These are phyloP conservation scores for Hanleya hanleyi DNA, from an alignment of 2,888 invertebrate genomes.

Conservation along the genomic window DNA sequence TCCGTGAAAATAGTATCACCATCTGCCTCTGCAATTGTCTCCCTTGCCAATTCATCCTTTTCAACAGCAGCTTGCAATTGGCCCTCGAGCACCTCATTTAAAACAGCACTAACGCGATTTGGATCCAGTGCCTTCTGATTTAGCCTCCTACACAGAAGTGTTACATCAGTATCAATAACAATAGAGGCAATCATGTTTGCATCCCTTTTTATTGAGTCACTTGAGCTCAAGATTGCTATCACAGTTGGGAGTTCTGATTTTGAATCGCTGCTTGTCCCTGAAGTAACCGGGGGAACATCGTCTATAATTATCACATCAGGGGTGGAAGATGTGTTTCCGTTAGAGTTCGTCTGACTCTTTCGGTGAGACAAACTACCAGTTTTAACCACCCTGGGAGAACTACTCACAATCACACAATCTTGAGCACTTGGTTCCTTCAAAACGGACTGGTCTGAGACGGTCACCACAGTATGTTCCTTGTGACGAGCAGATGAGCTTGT, in stretches of 20 bases:
- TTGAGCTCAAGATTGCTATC: no score
- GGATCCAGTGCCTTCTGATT: constrained; percentile 39
- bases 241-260: no score
- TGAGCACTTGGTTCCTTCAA: no score
- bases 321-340: no score
- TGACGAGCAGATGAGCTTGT: no score
- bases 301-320: background rate
- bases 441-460: no score
- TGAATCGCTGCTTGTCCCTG: no score
- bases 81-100: constrained; percentile 49
- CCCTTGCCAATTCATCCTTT: background rate
- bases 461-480: no score
- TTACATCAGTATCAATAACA: constrained; percentile 41
- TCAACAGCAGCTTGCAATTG: background rate
- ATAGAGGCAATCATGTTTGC: constrained; percentile 46
- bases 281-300: background rate
- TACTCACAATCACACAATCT: no score
- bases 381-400: no score
- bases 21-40: background rate
- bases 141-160: constrained; percentile 48
- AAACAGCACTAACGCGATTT: constrained; percentile 55
- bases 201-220: constrained; percentile 52
- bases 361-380: no score
- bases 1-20: constrained; percentile 38
- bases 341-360: no score